Conservation (phyloP, 2,113 vertebrate genomes). For the Ursus arctos region DNA sequence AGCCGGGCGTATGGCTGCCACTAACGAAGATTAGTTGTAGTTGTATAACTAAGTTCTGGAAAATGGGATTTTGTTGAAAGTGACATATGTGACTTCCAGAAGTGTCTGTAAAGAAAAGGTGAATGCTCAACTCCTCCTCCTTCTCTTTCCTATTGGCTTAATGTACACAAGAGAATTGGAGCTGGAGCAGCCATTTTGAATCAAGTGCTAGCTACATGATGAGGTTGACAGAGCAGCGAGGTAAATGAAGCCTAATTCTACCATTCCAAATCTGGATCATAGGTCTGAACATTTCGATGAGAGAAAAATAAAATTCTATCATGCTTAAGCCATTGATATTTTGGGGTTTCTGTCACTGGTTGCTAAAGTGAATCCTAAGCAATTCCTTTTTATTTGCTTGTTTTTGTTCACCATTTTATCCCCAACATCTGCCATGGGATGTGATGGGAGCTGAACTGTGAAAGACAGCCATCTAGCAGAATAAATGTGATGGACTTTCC, state of each 20-base stretch:
- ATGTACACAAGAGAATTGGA: not conserved
- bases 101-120: not conserved
- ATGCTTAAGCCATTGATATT: not conserved
- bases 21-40: not conserved
- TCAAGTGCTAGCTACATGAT: not conserved
- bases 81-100: not conserved
- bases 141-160: not conserved
- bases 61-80: not conserved
- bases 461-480: not conserved
- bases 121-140: not conserved
- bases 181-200: not conserved
- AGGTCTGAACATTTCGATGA: not conserved
- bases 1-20: not conserved
- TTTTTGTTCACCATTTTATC: not conserved
- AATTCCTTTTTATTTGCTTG: not conserved
- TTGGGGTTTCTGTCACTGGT: not conserved
- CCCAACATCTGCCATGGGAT: not conserved
- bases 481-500: not conserved
- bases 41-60: not conserved
- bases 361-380: slow-evolving; percentile 16
- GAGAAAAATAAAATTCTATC: not conserved
- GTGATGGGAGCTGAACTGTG: not conserved
- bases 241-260: not conserved
- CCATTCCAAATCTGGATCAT: not conserved
- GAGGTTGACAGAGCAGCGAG: not conserved